Evolutionary conservation across 2,797 vertebrate genomes (phyloP).

Genomic region (Gambelia wislizenii): DNA sequence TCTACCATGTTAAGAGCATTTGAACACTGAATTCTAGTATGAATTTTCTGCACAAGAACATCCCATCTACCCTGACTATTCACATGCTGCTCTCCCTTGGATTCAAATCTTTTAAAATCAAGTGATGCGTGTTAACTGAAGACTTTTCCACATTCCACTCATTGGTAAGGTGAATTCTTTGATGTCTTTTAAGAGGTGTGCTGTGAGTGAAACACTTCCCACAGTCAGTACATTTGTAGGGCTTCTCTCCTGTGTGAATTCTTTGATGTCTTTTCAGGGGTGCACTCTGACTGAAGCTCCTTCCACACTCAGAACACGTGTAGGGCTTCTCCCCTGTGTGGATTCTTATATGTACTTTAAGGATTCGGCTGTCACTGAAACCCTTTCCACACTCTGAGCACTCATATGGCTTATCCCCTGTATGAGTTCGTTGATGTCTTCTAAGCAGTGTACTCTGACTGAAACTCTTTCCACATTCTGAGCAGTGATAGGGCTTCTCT

Average conservation of each 20-base stretch:
- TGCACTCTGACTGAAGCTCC: conserved; percentile 23
- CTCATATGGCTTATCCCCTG: conserved; percentile 16
- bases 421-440: conserved; percentile 28
- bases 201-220: conserved; percentile 19
- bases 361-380: background rate
- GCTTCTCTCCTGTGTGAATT: conserved; percentile 59
- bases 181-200: too few species aligned
- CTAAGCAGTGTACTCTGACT: conserved; percentile 8
- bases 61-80: too few species aligned
- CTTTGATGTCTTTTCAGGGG: conserved; percentile 61
- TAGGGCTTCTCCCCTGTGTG: conserved; percentile 4
- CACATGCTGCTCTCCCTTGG: too few species aligned
- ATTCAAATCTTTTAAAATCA: too few species aligned
- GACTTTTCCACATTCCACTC: too few species aligned
- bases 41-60: too few species aligned
- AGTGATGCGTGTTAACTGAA: too few species aligned
- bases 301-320: conserved; percentile 30
- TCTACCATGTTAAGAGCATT: too few species aligned
- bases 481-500: background rate
- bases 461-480: conserved; percentile 2
- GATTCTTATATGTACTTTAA: background rate
- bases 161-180: too few species aligned
- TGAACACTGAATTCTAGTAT: too few species aligned
- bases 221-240: conserved; percentile 21
- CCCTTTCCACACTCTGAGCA: background rate